A percentile compares a stretch with the other conserved stretches of the same genome.
phyloP scores from a whole-genome alignment of 2,113 vertebrate species.

The Urocolius indicus region DNA sequence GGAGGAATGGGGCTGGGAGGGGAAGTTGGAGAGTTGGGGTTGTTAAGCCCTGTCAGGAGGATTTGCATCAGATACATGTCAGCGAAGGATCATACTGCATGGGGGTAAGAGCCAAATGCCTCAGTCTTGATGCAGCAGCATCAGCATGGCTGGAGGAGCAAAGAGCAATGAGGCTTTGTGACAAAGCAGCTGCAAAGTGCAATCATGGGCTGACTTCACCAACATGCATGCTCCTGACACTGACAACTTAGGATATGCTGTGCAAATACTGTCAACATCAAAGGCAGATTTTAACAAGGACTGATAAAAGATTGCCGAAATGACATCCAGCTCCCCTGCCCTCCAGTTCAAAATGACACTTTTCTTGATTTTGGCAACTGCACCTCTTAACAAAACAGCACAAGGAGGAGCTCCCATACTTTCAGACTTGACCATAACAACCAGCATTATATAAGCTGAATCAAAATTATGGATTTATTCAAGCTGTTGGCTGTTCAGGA shows the following conservation, averaged over 20 bases:
- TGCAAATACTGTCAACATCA: background rate
- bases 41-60: background rate
- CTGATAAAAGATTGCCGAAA: background rate
- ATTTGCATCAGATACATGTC: background rate
- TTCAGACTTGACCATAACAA: background rate
- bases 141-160: background rate
- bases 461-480: background rate
- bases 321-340: background rate
- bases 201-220: background rate
- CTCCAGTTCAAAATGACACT: background rate
- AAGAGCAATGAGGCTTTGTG: background rate
- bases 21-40: fast-evolving
- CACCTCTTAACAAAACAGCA: fast-evolving
- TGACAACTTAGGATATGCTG: fast-evolving
- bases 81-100: background rate
- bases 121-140: background rate
- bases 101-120: background rate
- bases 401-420: background rate
- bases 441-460: background rate
- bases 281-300: background rate
- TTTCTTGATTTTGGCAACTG: background rate
- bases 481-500: background rate
- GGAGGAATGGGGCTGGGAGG: background rate
- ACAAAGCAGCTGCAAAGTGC: background rate
- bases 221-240: background rate